These are phyloP conservation scores for Diuraphis noxia DNA, from an alignment of 1,140 invertebrate genomes.

Conservation along the genomic window DNA sequence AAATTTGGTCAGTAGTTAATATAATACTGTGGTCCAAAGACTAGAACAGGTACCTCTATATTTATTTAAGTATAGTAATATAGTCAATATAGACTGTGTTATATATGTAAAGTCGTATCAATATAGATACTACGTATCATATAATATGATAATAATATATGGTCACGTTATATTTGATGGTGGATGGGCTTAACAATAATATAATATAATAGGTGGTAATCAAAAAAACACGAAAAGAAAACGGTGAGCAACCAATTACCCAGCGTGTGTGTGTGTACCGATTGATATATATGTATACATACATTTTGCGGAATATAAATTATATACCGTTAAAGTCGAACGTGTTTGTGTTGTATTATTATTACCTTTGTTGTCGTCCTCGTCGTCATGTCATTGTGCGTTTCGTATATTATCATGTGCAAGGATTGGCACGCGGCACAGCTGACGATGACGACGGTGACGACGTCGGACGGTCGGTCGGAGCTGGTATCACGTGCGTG, in stretches of 20 bases:
- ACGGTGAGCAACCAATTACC: slow-evolving; percentile 16
- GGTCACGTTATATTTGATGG: neutral
- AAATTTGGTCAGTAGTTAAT: too few species aligned
- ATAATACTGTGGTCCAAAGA: too few species aligned
- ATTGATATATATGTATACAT: too few species aligned
- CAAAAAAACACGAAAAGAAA: neutral
- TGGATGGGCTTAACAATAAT: neutral
- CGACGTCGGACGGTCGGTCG: neutral
- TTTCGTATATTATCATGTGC: slow-evolving; percentile 14
- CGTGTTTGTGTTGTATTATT: neutral
- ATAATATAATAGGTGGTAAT: neutral
- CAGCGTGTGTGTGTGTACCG: neutral
- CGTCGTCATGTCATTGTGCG: neutral
- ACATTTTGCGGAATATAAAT: neutral
- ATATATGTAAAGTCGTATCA: neutral
- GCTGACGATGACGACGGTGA: neutral
- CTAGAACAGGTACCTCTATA: too few species aligned
- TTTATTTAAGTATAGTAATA: too few species aligned
- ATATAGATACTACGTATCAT: neutral
- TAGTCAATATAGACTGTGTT: too few species aligned
- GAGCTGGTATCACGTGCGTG: slow-evolving; percentile 7
- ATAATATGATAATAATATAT: neutral
- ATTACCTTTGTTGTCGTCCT: neutral
- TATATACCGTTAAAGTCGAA: slow-evolving; percentile 1
- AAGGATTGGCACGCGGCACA: slow-evolving; percentile 9